Base-by-base conservation (phyloP, 2,797 vertebrate genomes). In the Tangara arthus region DNA sequence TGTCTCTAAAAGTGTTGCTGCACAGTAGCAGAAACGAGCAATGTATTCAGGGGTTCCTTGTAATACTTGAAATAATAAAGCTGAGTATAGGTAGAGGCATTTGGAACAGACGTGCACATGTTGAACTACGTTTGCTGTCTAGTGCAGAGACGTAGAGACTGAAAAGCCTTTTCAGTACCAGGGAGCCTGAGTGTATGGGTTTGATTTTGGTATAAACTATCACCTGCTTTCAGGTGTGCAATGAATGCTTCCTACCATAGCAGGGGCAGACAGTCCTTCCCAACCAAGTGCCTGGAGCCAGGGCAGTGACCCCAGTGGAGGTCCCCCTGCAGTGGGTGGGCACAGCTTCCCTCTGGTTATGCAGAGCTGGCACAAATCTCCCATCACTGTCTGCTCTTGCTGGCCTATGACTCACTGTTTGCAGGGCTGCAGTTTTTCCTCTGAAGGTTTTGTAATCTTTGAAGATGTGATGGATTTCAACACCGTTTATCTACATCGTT, bases 401-500 rank as follows among this genome's bases (percentile, higher is more conserved):
- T 59, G 75, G 19, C 28, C 47, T 39, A 39, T 23, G 56, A 50
- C 41, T 65, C 55, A 57, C 23, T 18, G 39, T 52, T 65, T 68
- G 44, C 55, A 56, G 68, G 47, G 15, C 53, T 53, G 59, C 5
- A 1, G 12, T 5, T 66, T 84, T 53, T n/a, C 27, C 39, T 52
- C 27, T 34, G 35, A 44, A 85, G 52, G 37, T 71, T 44, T 64
- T 47, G 46, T 34, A 53, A 49, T 28, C 42, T 52, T n/a, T 84
- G 78, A 87, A 53, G 65, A 41, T 15, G 1, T 16, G 49, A 35
- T 30, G 19, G 50, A 60, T 89, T 89, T 91, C 79, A 60, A 15
- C 19, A 41, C 32, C 1, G 0, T 42, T 0, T n/a, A 65, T 52
- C 24, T 55, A 11, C 41, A 18, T 63, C 24, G n/a, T n/a, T 47